A percentile compares a stretch with the other conserved stretches of the same genome.
These are phyloP conservation scores for Hypolimnas misippus DNA, from an alignment of 2,888 invertebrate species.

Conservation along the genomic window DNA sequence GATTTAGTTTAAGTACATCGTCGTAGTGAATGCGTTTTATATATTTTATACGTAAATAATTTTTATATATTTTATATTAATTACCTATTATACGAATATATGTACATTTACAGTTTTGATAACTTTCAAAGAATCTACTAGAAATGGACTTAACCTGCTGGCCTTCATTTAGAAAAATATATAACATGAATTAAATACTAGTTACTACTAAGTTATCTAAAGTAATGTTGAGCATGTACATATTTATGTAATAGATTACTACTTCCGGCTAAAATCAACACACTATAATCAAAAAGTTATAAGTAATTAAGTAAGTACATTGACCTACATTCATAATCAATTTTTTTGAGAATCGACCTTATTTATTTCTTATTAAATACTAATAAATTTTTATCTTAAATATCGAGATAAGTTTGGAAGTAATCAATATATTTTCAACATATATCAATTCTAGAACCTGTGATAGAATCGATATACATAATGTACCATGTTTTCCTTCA, in stretches of 20 bases:
- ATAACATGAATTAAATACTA: background rate
- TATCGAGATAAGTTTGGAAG: background rate
- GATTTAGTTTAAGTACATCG: too few species aligned
- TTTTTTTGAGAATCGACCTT: background rate
- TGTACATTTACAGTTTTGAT: too few species aligned
- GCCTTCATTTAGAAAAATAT: background rate
- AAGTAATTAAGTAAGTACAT: constrained; percentile 31
- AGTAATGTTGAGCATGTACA: constrained; percentile 2
- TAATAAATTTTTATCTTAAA: background rate
- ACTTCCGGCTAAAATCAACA: constrained; percentile 19
- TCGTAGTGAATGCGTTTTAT: too few species aligned
- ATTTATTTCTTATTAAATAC: background rate
- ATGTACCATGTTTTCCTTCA: too few species aligned
- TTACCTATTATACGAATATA: too few species aligned
- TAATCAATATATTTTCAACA: background rate
- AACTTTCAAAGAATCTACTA: too few species aligned
- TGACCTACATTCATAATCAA: constrained; percentile 41
- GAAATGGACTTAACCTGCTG: too few species aligned
- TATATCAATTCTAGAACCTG: background rate
- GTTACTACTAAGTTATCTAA: background rate
- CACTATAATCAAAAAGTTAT: constrained; percentile 12
- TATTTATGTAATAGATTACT: constrained; percentile 23
- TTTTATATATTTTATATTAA: too few species aligned
- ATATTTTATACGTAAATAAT: too few species aligned
- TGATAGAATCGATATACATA: too few species aligned